phyloP scores from a whole-genome alignment of 2,888 invertebrate species.

The Macropis europaea region DNA sequence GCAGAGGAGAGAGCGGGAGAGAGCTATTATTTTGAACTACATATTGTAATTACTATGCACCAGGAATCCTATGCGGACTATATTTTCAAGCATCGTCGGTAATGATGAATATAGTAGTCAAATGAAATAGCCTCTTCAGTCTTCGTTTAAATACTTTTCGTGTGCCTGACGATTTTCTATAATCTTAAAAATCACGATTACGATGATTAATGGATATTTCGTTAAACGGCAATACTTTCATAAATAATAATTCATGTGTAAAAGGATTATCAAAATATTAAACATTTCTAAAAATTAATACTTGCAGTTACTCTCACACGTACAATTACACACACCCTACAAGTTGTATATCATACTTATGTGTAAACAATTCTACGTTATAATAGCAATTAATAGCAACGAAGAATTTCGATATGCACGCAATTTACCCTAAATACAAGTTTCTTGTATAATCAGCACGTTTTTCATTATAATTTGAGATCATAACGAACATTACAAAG shows the following conservation, averaged over 20 bases:
- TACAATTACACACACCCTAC: background rate
- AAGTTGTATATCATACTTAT: background rate
- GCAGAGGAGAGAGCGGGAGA: slow-evolving; percentile 5
- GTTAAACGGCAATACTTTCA: background rate
- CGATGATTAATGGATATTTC: background rate
- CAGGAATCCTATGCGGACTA: background rate
- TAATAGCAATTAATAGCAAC: too few relatives aligned
- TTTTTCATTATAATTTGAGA: slow-evolving; percentile 22
- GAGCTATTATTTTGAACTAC: slow-evolving; percentile 3
- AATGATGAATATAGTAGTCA: background rate
- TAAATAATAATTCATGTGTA: slow-evolving; percentile 2
- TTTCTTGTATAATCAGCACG: background rate
- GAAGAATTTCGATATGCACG: slow-evolving; percentile 28
- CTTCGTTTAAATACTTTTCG: slow-evolving; percentile 27
- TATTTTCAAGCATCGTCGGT: background rate
- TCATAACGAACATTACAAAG: slow-evolving; percentile 13
- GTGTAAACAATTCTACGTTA: background rate
- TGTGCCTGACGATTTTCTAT: background rate
- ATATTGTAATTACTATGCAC: slow-evolving; percentile 3
- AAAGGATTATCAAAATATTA: slow-evolving; percentile 17
- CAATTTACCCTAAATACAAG: background rate
- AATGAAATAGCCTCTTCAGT: slow-evolving; percentile 47
- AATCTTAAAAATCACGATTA: background rate
- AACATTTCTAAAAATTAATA: slow-evolving; percentile 2
- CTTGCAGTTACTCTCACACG: background rate